Conservation (phyloP, 2,797 vertebrate species). For the Nasua narica region DNA sequence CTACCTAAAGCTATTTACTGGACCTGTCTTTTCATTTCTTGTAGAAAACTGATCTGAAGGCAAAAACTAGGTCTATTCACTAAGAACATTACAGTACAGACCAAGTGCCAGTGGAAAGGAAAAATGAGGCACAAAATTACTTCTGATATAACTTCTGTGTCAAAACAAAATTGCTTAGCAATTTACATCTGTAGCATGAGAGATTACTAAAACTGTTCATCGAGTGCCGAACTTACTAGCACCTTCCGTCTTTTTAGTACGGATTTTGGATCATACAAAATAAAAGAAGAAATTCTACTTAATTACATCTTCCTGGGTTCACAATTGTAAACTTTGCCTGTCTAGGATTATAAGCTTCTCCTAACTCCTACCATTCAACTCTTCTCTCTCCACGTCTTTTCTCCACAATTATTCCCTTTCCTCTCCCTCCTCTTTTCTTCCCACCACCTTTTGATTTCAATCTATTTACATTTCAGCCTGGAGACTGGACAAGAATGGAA, state of each 20-base stretch:
- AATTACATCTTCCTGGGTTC: not conserved
- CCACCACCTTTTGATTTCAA: not conserved
- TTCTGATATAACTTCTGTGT: not conserved
- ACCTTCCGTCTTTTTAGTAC: not conserved
- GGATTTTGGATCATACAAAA: not conserved
- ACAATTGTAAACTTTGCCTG: not conserved
- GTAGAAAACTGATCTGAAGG: constrained; percentile 5
- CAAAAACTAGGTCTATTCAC: constrained; percentile 11
- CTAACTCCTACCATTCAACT: not conserved
- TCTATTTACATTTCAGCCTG: not conserved
- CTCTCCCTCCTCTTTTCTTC: not conserved
- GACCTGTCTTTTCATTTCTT: not conserved
- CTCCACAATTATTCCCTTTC: not conserved
- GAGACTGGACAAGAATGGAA: not conserved
- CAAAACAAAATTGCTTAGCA: constrained; percentile 39
- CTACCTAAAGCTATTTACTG: not conserved
- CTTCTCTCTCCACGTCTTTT: not conserved
- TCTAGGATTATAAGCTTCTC: not conserved
- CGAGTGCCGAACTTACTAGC: not conserved
- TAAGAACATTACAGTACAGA: not conserved
- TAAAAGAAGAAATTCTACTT: constrained; percentile 27
- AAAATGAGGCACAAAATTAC: not conserved
- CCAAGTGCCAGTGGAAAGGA: not conserved
- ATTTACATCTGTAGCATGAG: not conserved
- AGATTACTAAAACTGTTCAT: not conserved